Conservation (phyloP, 2,797 vertebrate species). For the Characodon lateralis region DNA sequence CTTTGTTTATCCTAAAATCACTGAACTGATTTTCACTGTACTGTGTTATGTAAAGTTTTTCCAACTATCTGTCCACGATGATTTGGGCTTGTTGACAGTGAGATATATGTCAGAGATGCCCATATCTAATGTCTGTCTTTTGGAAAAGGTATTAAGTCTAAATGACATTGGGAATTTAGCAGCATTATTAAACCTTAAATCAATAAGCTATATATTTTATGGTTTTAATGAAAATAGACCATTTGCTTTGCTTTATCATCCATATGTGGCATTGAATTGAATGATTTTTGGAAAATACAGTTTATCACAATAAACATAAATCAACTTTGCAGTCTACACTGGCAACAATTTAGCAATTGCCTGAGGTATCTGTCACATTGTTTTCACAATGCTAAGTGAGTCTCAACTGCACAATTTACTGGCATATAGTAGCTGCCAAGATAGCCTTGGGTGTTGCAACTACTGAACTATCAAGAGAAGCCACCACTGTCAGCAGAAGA, state of each 20-base stretch:
- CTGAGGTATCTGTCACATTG: slow-evolving; percentile 4
- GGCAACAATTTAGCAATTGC: neutral
- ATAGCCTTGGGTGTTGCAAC: slow-evolving; percentile 31
- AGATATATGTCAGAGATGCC: neutral
- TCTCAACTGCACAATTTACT: slow-evolving; percentile 36
- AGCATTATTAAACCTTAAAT: neutral
- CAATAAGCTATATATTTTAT: neutral
- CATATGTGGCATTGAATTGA: neutral
- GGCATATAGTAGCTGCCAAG: slow-evolving; percentile 25
- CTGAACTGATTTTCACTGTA: too few relatives aligned
- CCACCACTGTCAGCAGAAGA: slow-evolving; percentile 33
- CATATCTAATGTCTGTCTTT: neutral
- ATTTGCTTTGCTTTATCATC: neutral
- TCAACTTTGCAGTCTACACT: neutral
- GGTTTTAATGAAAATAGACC: neutral
- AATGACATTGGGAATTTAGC: neutral
- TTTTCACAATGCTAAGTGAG: slow-evolving; percentile 34
- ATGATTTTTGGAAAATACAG: neutral
- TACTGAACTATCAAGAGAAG: slow-evolving; percentile 38
- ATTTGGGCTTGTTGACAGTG: neutral
- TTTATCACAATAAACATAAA: neutral
- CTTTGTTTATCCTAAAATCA: neutral
- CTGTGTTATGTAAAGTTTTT: too few relatives aligned
- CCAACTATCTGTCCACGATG: neutral
- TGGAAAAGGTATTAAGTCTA: neutral